A percentile compares a stretch with the other conserved stretches of the same genome.
phyloP scores from a whole-genome alignment of 2,113 vertebrate genomes.

The Mormyrus iriodes region DNA sequence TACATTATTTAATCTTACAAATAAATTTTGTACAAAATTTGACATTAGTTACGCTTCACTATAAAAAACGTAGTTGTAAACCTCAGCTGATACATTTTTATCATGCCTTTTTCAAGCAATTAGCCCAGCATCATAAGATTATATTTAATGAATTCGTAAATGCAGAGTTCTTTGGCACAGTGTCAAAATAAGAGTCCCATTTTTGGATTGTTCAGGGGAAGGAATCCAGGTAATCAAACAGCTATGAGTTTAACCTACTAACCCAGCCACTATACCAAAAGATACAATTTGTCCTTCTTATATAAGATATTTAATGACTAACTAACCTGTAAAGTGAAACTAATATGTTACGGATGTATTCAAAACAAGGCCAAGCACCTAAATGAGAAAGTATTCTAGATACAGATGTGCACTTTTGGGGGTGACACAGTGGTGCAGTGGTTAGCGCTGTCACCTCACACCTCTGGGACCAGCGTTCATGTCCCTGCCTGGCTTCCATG shows the following conservation, averaged over 20 bases:
- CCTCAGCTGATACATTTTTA: neutral
- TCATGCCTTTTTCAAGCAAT: neutral
- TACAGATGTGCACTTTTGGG: neutral
- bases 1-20: neutral
- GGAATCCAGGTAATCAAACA: neutral
- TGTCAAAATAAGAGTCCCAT: neutral
- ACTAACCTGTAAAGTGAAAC: neutral
- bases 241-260: neutral
- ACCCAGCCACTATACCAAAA: neutral
- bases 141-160: neutral
- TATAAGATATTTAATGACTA: neutral
- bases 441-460: too few relatives aligned
- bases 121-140: neutral
- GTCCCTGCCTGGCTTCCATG: too few relatives aligned
- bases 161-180: neutral
- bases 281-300: neutral
- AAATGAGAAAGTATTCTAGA: neutral
- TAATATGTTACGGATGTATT: neutral
- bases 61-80: neutral
- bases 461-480: too few relatives aligned
- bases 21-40: neutral
- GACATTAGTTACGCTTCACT: neutral
- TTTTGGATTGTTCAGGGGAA: neutral
- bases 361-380: neutral
- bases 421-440: too few relatives aligned